A percentile compares a stretch with the other conserved stretches of the same genome.
These are phyloP conservation scores for Antidorcas marsupialis DNA, from an alignment of 2,113 vertebrate species.

Conservation along the genomic window DNA sequence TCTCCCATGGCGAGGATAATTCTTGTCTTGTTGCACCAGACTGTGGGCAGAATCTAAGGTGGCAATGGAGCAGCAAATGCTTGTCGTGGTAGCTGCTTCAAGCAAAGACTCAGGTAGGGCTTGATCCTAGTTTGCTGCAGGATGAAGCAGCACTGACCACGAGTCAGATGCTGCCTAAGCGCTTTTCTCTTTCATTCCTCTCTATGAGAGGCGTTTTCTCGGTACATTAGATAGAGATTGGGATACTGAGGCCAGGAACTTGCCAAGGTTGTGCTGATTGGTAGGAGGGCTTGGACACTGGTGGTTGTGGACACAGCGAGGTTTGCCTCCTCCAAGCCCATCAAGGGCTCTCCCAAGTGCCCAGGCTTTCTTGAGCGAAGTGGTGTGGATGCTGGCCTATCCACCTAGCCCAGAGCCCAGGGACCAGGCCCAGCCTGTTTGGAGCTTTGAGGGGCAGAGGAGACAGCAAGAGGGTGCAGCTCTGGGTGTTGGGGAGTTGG, in stretches of 20 bases:
- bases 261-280: background rate
- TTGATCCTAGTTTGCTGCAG: no score
- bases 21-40: background rate
- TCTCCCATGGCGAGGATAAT: background rate
- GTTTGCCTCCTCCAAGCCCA: background rate
- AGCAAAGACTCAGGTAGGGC: background rate
- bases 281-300: background rate
- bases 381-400: no score
- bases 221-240: background rate
- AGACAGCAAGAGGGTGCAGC: rapidly evolving
- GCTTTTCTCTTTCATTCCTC: background rate
- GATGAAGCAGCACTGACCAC: rapidly evolving
- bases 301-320: rapidly evolving
- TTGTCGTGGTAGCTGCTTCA: rapidly evolving
- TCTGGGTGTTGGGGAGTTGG: background rate
- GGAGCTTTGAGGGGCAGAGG: no score
- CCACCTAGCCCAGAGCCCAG: background rate
- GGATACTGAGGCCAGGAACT: background rate
- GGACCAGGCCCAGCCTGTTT: background rate
- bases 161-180: background rate
- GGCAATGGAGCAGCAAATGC: rapidly evolving
- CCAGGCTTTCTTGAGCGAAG: background rate
- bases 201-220: background rate
- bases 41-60: background rate
- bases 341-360: background rate